Evolutionary conservation across 2,888 invertebrate genomes (phyloP).

Genomic region (Aquatica leii): DNA sequence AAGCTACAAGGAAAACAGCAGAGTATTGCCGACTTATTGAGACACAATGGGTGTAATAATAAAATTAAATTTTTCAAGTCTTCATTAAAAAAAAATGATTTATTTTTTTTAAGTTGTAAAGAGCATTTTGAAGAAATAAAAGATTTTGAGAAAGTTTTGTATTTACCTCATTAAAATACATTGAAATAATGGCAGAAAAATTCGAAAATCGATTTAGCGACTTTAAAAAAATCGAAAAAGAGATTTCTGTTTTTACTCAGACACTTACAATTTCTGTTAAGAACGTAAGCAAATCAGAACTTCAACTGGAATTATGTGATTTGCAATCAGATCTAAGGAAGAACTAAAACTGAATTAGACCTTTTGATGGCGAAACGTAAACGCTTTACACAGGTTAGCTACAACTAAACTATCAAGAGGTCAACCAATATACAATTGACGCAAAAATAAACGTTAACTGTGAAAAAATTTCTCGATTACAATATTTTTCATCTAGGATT

Average conservation of each 20-base stretch:
- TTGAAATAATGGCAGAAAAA: not conserved
- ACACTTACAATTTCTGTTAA: no score
- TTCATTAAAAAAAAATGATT: not conserved
- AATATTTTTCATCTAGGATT: no score
- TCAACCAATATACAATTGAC: no score
- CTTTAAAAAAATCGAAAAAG: no score
- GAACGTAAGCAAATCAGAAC: not conserved
- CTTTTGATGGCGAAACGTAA: no score
- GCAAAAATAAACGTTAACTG: no score
- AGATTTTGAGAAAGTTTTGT: not conserved
- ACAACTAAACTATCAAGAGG: no score
- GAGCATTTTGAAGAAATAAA: not conserved
- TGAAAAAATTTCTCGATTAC: no score
- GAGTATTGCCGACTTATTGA: not conserved
- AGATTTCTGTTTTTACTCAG: no score
- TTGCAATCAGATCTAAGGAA: not conserved
- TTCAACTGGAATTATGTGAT: constrained; percentile 2
- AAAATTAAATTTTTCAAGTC: not conserved
- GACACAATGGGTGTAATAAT: not conserved
- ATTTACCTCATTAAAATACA: not conserved
- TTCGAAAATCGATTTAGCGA: no score
- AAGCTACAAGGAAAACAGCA: not conserved
- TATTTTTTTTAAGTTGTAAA: not conserved
- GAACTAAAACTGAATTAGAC: no score
- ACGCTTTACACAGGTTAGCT: no score